Percentiles rank a stretch among this genome's conserved stretches.
Evolutionary conservation across 2,797 vertebrate species (phyloP).

Genomic region (Aeoliscus strigatus): DNA sequence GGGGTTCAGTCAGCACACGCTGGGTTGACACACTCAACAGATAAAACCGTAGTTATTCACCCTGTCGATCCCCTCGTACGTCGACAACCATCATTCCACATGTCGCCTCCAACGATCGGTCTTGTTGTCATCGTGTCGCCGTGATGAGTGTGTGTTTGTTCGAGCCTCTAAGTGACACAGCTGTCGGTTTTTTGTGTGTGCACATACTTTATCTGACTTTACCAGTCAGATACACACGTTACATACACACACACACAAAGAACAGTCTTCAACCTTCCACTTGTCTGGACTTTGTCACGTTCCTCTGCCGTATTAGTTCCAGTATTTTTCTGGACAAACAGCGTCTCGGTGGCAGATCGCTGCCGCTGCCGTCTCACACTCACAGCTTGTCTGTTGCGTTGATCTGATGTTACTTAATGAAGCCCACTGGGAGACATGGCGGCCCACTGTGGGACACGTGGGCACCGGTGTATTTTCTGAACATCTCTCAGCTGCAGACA

Average conservation of each 20-base stretch:
- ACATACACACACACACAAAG: too few species aligned
- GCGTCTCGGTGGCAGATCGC: conserved; percentile 32
- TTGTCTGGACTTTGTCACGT: too few species aligned
- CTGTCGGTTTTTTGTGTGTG: conserved; percentile 6
- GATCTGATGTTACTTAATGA: conserved; percentile 52
- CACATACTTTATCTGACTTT: background rate
- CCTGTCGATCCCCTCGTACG: conserved; percentile 30
- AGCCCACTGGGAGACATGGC: conserved; percentile 40
- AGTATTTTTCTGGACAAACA: conserved; percentile 3
- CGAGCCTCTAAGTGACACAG: too few species aligned
- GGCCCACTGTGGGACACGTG: conserved; percentile 12
- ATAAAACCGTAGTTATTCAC: too few species aligned
- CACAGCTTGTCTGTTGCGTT: conserved; percentile 32
- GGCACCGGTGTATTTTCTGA: conserved; percentile 17
- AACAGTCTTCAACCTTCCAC: too few species aligned
- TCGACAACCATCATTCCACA: conserved; percentile 18
- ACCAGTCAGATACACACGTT: too few species aligned
- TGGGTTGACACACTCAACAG: too few species aligned
- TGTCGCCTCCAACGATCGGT: conserved; percentile 24
- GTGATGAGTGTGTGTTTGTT: conserved; percentile 16
- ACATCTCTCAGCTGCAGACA: conserved; percentile 38
- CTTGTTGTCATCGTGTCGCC: conserved; percentile 25
- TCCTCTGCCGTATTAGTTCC: too few species aligned
- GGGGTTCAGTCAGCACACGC: too few species aligned
- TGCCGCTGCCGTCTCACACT: conserved; percentile 18